phyloP scores from a whole-genome alignment of 2,888 invertebrate genomes.

The Xanthia togata region DNA sequence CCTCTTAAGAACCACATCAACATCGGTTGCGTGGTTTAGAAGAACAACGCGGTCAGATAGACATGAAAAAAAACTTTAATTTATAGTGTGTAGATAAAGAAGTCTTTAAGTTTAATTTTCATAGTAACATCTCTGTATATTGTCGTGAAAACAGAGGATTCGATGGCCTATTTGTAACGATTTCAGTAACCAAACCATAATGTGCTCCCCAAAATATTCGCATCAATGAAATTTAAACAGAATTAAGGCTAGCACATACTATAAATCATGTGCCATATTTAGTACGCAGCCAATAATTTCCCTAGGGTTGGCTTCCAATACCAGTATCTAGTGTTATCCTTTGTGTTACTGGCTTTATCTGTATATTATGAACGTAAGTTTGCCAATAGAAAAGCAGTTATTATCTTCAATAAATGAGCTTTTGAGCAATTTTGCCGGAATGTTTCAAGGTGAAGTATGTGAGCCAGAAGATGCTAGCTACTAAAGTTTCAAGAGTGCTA shows the following conservation, averaged over 20 bases:
- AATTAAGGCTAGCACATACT: slow-evolving; percentile 47
- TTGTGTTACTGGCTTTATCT: slow-evolving; percentile 55
- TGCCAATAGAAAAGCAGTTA: not conserved
- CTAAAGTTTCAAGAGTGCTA: too few relatives aligned
- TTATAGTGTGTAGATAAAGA: too few relatives aligned
- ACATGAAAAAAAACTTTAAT: too few relatives aligned
- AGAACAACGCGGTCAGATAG: too few relatives aligned
- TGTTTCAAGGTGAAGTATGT: too few relatives aligned
- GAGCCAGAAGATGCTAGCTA: not conserved
- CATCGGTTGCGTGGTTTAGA: too few relatives aligned
- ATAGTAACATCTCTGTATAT: not conserved
- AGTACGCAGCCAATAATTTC: slow-evolving; percentile 65
- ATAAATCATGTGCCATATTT: slow-evolving; percentile 68
- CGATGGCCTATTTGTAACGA: not conserved
- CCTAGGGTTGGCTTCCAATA: slow-evolving; percentile 60
- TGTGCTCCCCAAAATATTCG: slow-evolving; percentile 29
- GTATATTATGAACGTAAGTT: slow-evolving; percentile 21
- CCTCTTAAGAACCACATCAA: too few relatives aligned
- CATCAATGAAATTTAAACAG: slow-evolving; percentile 45
- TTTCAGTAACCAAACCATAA: slow-evolving; percentile 7
- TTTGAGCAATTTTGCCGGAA: not conserved
- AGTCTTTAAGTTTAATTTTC: not conserved
- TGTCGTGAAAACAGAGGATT: not conserved
- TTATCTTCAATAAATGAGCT: not conserved
- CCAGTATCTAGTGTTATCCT: slow-evolving; percentile 38